Base-by-base conservation (phyloP, 2,113 vertebrate genomes). In the Petrocephalus microphthalmus region DNA sequence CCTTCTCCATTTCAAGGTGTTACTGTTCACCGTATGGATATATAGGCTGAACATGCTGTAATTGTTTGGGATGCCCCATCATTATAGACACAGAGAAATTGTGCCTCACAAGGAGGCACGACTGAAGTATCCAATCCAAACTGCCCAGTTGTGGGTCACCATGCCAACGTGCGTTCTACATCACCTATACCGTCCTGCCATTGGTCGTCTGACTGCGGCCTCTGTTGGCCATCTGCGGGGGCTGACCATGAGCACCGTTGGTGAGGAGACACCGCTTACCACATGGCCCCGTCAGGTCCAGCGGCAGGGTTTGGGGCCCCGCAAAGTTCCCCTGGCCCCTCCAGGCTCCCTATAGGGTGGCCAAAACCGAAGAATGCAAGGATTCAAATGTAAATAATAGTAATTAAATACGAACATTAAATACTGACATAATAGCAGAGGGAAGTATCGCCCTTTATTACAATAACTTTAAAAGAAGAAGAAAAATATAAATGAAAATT, bases 381-480 rank as follows among this genome's bases (percentile, higher is more conserved):
- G 10, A 67, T 2, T 67, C n/a, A 67, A 67, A 67, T 67, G n/a
- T 2, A 67, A 67, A 67, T 67, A 13, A 67, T 29, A 13, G 2
- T 11, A 29, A 67, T 25, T 29, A 67, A 29, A 67, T 67, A 67
- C 4, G 25, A 67, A 67, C n/a, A n/a, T n/a, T n/a, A n/a, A n/a
- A n/a, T n/a, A n/a, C n/a, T n/a, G n/a, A n/a, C n/a, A n/a, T n/a
- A n/a, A n/a, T n/a, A n/a, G n/a, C n/a, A n/a, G n/a, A n/a, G n/a
- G n/a, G n/a, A n/a, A n/a, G n/a, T n/a, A n/a, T n/a, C n/a, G n/a
- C n/a, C n/a, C n/a, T n/a, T n/a, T n/a, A n/a, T n/a, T n/a, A n/a
- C n/a, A n/a, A n/a, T n/a, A n/a, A n/a, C n/a, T n/a, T n/a, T n/a
- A 74, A 78, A 42, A 74, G 17, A 87, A 33, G 22, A 67, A 87